phyloP scores from a whole-genome alignment of 2,888 invertebrate genomes.

The Cephus spinipes region DNA sequence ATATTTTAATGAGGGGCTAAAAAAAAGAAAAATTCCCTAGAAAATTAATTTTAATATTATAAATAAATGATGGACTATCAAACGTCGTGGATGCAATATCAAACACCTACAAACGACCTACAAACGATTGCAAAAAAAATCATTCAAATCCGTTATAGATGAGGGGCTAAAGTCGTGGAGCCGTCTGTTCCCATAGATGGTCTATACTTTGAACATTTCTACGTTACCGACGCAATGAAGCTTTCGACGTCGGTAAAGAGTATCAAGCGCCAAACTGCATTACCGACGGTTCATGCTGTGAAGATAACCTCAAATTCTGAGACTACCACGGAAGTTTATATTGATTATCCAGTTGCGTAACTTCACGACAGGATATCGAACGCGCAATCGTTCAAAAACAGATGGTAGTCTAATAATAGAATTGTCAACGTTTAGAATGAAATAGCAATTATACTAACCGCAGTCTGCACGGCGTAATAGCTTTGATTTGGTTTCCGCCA shows the following conservation, averaged over 20 bases:
- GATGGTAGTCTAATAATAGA: background rate
- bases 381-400: background rate
- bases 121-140: too few species aligned
- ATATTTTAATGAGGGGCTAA: too few species aligned
- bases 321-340: background rate
- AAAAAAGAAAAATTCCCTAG: too few species aligned
- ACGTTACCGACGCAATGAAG: background rate
- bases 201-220: background rate
- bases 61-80: too few species aligned
- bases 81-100: too few species aligned
- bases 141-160: too few species aligned
- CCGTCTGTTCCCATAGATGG: background rate
- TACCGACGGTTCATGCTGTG: background rate
- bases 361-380: background rate
- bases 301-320: background rate
- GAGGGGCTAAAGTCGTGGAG: too few species aligned
- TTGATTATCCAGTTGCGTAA: background rate
- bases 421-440: background rate
- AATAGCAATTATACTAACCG: slow-evolving; percentile 38
- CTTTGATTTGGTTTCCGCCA: slow-evolving; percentile 49
- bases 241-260: background rate
- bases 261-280: background rate
- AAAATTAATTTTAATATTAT: too few species aligned
- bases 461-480: slow-evolving; percentile 50
- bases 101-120: too few species aligned